Evolutionary conservation across 1,140 invertebrate species (phyloP).

Genomic region (Drosophila pseudoobscura): DNA sequence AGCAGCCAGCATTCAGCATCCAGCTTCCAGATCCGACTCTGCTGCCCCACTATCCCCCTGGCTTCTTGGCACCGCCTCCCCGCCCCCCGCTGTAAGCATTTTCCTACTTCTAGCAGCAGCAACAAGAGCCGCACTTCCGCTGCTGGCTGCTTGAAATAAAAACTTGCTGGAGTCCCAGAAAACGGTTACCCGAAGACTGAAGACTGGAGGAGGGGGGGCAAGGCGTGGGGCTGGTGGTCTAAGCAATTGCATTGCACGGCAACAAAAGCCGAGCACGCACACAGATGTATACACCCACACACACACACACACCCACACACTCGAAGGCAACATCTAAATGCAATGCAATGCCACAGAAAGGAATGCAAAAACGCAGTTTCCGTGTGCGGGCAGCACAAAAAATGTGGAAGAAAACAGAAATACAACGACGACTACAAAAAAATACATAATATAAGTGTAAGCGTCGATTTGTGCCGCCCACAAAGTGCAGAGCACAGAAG

Average conservation of each 20-base stretch:
- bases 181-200: background rate
- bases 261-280: slow-evolving; percentile 68
- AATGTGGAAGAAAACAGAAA: slow-evolving; percentile 14
- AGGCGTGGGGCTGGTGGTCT: slow-evolving; percentile 3
- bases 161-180: slow-evolving; percentile 63
- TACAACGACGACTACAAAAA: slow-evolving; percentile 8
- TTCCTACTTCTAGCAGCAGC: slow-evolving; percentile 42
- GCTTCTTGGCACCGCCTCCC: background rate
- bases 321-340: slow-evolving; percentile 65
- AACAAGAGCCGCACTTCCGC: slow-evolving; percentile 67
- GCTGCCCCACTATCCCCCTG: background rate
- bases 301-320: slow-evolving; percentile 26
- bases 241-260: slow-evolving; percentile 65
- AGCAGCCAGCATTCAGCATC: slow-evolving; percentile 43
- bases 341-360: slow-evolving; percentile 57
- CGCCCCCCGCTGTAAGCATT: slow-evolving; percentile 10
- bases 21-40: slow-evolving; percentile 24
- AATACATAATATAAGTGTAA: slow-evolving; percentile 54
- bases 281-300: background rate
- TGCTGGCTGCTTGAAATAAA: slow-evolving; percentile 73
- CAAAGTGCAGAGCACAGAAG: slow-evolving; percentile 16
- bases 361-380: slow-evolving; percentile 69
- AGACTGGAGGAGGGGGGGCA: no score
- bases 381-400: slow-evolving; percentile 35
- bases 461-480: slow-evolving; percentile 66